Base-by-base conservation (phyloP, 2,888 invertebrate species). In the Julus scandinavius region DNA sequence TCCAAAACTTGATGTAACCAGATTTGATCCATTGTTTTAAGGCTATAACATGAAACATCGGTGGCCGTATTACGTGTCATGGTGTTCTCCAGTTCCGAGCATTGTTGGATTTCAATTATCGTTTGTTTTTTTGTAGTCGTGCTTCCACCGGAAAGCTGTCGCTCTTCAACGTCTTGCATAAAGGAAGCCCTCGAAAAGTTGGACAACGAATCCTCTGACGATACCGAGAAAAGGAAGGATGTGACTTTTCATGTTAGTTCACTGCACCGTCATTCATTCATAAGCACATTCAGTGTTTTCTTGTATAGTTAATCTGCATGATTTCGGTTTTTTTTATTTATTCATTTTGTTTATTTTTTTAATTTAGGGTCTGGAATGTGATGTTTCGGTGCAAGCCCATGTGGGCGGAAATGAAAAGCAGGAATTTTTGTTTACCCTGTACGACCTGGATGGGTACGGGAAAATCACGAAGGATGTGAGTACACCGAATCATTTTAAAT, bases 381-480 rank as follows among this genome's bases (percentile, higher is more conserved):
- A 97, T 92, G 96, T 97, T 45, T 96, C 96, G 91, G 96, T 97
- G 91, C 96, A 96, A 91, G 95, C 95, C 90, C 94, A 94, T 54
- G 95, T 95, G 86, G 93, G 94, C 90, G 92, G 93, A 58, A 94
- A 94, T 90, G 94, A 95, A 90, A 89, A 89, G 86, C 90, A 91
- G 88, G 93, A 93, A 89, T 93, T 93, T 93, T 97, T 97, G 49
- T 97, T 97, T 92, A 97, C 97, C 54, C 94, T 97, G 89, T 97
- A 97, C 92, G 97, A 97, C 93, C 95, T 97, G 91, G 97, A 97
- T 92, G 97, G 97, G 83, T 96, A 97, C 92, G 97, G 97, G 89
- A 96, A 97, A 93, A 96, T 97, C 93, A 97, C 97, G 91, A 97
- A 97, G 94, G 97, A 97, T 93, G 96, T 96, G 93, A 94, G 95